A percentile compares a stretch with the other conserved stretches of the same genome.
These are phyloP conservation scores for Margarornis squamiger DNA, from an alignment of 2,797 vertebrate species.

Conservation along the genomic window DNA sequence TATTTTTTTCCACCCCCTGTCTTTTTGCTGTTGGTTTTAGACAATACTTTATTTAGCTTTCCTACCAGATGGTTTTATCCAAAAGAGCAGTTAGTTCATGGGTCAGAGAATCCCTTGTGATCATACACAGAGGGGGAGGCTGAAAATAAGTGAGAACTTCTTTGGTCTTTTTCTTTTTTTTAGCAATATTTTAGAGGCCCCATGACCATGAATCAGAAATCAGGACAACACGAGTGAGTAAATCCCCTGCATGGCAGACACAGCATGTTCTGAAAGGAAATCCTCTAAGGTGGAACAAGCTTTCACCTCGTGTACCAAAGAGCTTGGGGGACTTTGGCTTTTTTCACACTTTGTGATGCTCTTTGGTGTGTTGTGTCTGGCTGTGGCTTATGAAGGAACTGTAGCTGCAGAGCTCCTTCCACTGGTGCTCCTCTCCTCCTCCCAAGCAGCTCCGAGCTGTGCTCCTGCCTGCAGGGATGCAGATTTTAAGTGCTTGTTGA, in stretches of 20 bases:
- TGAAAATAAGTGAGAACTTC: neutral
- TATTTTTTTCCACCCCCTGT: accelerated
- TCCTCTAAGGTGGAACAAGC: neutral
- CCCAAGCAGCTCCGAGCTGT: neutral
- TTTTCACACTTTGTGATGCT: neutral
- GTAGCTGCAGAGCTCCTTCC: neutral
- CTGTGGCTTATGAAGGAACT: neutral
- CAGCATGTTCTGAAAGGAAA: neutral
- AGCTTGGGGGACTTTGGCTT: neutral
- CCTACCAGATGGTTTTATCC: neutral
- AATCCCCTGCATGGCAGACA: neutral
- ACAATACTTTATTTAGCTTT: conserved; percentile 11
- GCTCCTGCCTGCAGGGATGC: neutral
- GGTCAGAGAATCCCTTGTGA: conserved; percentile 26
- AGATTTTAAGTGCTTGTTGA: neutral
- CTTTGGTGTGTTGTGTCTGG: neutral
- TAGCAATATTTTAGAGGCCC: neutral
- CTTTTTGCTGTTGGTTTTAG: neutral
- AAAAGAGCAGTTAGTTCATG: conserved; percentile 18
- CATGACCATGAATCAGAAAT: neutral
- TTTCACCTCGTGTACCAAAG: neutral
- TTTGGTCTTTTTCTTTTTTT: neutral
- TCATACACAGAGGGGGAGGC: neutral
- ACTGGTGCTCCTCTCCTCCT: neutral
- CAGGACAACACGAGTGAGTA: neutral